Evolutionary conservation across 2,797 vertebrate species (phyloP).

Genomic region (Urocyon cinereoargenteus): DNA sequence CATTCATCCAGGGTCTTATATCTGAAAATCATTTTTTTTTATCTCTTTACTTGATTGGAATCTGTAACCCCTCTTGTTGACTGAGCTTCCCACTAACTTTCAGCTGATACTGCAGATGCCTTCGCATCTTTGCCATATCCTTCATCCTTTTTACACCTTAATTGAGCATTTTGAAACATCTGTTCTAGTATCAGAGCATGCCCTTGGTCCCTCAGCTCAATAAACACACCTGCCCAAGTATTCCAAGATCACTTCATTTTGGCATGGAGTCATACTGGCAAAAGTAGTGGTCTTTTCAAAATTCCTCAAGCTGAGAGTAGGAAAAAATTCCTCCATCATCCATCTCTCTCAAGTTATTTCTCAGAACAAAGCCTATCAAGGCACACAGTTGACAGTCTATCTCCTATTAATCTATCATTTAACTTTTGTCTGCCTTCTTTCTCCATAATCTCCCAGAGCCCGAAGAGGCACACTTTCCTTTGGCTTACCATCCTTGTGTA

Average conservation of each 20-base stretch:
- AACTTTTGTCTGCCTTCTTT: not conserved
- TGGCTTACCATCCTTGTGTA: not conserved
- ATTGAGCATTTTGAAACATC: not conserved
- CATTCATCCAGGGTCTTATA: not conserved
- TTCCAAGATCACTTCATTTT: not conserved
- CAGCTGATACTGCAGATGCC: not conserved
- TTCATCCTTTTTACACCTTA: not conserved
- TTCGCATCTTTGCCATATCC: not conserved
- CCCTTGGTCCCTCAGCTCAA: not conserved
- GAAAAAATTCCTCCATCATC: not conserved
- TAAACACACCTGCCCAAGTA: not conserved
- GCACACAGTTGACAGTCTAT: not conserved
- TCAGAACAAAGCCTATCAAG: not conserved
- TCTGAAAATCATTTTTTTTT: not conserved
- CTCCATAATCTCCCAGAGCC: not conserved
- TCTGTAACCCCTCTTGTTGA: not conserved
- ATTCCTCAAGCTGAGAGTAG: not conserved
- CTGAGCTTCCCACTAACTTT: not conserved
- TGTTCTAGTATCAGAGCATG: not conserved
- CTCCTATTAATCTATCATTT: not conserved
- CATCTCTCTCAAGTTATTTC: not conserved
- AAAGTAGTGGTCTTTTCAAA: not conserved
- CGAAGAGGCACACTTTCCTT: not conserved
- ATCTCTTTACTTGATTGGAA: not conserved
- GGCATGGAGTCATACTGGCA: not conserved